A percentile compares a stretch with the other conserved stretches of the same genome.
Conservation (phyloP, 2,797 vertebrate species). For the Pseudochirops cupreus region DNA sequence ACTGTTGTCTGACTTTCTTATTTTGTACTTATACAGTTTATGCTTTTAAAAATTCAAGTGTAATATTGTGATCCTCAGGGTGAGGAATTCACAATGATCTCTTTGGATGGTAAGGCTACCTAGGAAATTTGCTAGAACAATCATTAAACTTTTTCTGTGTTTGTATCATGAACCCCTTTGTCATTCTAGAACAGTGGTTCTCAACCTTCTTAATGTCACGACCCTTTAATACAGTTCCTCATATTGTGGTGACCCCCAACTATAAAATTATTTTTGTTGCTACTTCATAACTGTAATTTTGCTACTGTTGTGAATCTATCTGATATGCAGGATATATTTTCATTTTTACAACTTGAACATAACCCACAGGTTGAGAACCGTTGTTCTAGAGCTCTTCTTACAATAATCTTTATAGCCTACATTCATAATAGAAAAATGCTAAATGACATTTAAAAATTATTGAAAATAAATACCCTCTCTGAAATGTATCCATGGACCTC, state of each 20-base stretch:
- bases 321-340: too few relatives aligned
- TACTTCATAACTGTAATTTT: too few relatives aligned
- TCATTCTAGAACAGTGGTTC: neutral
- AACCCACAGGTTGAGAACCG: too few relatives aligned
- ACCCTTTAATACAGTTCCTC: too few relatives aligned
- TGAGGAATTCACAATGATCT: neutral
- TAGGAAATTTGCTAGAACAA: neutral
- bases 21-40: neutral
- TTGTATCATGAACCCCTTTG: neutral
- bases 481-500: neutral
- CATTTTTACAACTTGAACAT: too few relatives aligned
- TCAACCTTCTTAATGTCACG: too few relatives aligned
- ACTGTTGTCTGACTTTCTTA: neutral
- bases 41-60: neutral
- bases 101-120: neutral
- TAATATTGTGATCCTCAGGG: neutral
- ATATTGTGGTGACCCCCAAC: too few relatives aligned
- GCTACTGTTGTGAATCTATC: too few relatives aligned
- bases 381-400: neutral
- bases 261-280: too few relatives aligned
- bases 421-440: neutral
- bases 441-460: neutral
- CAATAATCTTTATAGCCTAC: neutral
- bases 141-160: neutral
- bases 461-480: neutral